These are phyloP conservation scores for Drosophila yakuba DNA, from an alignment of 1,140 invertebrate species.

Conservation along the genomic window DNA sequence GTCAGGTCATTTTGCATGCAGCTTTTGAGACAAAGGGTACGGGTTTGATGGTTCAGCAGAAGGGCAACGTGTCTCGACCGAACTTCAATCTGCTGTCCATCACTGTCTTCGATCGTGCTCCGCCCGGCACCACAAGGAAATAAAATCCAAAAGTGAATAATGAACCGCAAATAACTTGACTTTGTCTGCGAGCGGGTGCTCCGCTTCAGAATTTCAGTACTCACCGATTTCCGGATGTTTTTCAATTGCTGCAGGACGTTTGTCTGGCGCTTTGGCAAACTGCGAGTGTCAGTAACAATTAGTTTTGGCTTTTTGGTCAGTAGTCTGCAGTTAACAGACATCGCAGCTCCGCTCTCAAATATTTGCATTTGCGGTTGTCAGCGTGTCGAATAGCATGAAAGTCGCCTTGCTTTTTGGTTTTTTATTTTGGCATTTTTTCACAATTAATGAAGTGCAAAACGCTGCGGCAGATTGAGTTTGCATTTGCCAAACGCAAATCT, in stretches of 20 bases:
- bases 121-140: conserved; percentile 59
- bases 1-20: conserved; percentile 78
- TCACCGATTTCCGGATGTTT: conserved; percentile 24
- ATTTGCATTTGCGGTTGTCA: conserved; percentile 68
- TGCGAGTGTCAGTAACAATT: conserved; percentile 80
- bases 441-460: conserved; percentile 66
- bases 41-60: conserved; percentile 1
- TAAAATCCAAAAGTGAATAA: conserved; percentile 82
- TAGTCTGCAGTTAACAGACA: conserved; percentile 38
- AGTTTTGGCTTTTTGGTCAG: conserved; percentile 63
- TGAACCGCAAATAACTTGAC: conserved; percentile 83
- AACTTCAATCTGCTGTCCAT: conserved; percentile 78
- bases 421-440: conserved; percentile 11
- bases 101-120: conserved; percentile 73
- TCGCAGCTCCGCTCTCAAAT: conserved; percentile 42
- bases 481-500: conserved; percentile 23
- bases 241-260: conserved; percentile 65
- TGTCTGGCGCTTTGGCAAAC: conserved; percentile 47
- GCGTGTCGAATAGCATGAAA: background rate
- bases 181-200: conserved; percentile 47
- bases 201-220: background rate
- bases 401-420: background rate
- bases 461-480: conserved; percentile 26
- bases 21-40: conserved; percentile 20
- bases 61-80: conserved; percentile 60